Percentiles rank a stretch among this genome's conserved stretches.
Conservation (phyloP, 2,797 vertebrate species). For the Odontamblyopus lacepedii region DNA sequence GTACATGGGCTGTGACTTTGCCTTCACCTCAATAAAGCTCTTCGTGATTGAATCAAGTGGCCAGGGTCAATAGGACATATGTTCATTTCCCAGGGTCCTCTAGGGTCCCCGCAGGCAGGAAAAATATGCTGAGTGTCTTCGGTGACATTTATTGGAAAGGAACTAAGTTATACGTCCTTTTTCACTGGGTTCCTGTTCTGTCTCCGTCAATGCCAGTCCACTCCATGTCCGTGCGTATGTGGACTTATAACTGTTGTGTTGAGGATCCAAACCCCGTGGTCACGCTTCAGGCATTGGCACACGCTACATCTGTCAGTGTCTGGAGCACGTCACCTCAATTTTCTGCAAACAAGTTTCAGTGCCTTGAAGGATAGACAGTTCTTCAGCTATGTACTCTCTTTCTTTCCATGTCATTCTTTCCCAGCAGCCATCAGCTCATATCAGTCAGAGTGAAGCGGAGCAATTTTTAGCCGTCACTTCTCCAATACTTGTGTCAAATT, state of each 20-base stretch:
- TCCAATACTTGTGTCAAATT: constrained; percentile 18
- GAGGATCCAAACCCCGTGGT: constrained; percentile 58
- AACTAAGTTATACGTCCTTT: constrained; percentile 61
- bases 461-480: constrained; percentile 55
- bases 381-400: constrained; percentile 20
- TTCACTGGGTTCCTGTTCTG: constrained; percentile 31
- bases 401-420: constrained; percentile 47
- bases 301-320: constrained; percentile 72
- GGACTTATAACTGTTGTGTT: constrained; percentile 22
- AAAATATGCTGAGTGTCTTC: constrained; percentile 75
- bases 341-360: constrained; percentile 64
- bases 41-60: constrained; percentile 78
- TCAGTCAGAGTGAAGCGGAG: constrained; percentile 40
- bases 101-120: constrained; percentile 58
- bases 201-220: constrained; percentile 44
- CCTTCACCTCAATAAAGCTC: constrained; percentile 80
- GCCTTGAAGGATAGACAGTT: constrained; percentile 64
- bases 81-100: constrained; percentile 77
- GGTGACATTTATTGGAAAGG: constrained; percentile 74
- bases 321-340: constrained; percentile 64
- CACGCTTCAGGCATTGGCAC: constrained; percentile 67
- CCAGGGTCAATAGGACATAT: constrained; percentile 79
- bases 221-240: not conserved
- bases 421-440: constrained; percentile 46
- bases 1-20: constrained; percentile 73